A percentile compares a stretch with the other conserved stretches of the same genome.
Evolutionary conservation across 2,888 invertebrate species (phyloP).

Genomic region (Parasteatoda lunata): DNA sequence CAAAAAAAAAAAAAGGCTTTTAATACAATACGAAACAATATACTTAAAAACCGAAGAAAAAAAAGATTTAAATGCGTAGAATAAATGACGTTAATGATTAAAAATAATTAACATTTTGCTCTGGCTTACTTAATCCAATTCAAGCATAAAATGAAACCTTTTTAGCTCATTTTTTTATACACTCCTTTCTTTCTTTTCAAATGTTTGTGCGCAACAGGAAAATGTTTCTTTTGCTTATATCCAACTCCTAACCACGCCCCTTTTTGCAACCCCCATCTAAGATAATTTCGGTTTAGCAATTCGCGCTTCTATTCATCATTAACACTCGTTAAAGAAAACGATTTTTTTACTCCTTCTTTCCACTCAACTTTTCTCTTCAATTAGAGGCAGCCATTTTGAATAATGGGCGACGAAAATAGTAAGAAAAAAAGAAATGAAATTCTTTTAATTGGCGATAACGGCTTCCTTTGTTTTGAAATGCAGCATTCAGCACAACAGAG

Average conservation of each 20-base stretch:
- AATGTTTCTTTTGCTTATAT: constrained; percentile 49
- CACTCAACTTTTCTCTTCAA: neutral
- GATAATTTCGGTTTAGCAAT: constrained; percentile 43
- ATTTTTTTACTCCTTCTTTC: constrained; percentile 21
- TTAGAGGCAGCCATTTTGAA: neutral
- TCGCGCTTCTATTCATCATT: constrained; percentile 48
- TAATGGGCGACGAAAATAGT: neutral
- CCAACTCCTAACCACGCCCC: constrained; percentile 50
- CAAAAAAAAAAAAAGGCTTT: neutral
- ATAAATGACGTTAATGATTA: constrained; percentile 60
- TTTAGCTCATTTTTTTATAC: constrained; percentile 46
- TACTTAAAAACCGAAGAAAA: constrained; percentile 41
- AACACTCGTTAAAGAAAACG: constrained; percentile 48
- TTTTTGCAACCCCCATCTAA: constrained; percentile 14
- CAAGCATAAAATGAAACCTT: constrained; percentile 44
- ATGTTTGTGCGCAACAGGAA: constrained; percentile 65
- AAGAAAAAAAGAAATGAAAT: constrained; percentile 20
- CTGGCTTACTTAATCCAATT: constrained; percentile 55
- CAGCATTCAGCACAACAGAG: constrained; percentile 33
- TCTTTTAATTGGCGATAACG: constrained; percentile 61
- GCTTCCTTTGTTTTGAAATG: constrained; percentile 62
- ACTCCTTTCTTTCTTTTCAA: constrained; percentile 19
- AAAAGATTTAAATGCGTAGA: constrained; percentile 20
- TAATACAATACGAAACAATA: constrained; percentile 27
- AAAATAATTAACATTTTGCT: constrained; percentile 60